Conservation (phyloP, 2,113 vertebrate genomes). For the Smithornis capensis region DNA sequence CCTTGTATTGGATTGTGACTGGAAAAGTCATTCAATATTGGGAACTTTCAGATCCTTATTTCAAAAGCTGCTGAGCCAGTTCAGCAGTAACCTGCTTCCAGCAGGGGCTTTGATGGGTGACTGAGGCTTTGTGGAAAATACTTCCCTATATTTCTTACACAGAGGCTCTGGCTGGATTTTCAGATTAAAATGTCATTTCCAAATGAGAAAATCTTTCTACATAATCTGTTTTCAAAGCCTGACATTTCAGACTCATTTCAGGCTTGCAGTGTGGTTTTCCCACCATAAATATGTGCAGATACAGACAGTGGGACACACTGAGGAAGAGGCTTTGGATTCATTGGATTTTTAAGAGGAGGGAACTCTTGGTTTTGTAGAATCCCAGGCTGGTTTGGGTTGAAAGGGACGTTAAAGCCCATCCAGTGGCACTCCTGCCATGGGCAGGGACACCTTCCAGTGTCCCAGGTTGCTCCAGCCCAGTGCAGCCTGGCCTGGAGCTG, state of each 20-base stretch:
- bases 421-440: neutral
- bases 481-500: neutral
- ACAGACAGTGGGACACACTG: neutral
- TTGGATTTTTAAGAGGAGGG: neutral
- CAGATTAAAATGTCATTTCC: neutral
- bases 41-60: neutral
- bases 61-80: neutral
- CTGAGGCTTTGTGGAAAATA: neutral
- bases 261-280: neutral
- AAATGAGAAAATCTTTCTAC: neutral
- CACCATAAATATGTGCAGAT: neutral
- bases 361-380: neutral
- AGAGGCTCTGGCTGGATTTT: neutral
- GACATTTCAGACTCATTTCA: neutral
- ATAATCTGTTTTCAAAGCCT: neutral
- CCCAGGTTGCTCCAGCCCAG: neutral
- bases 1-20: neutral
- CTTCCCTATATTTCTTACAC: neutral
- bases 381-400: neutral
- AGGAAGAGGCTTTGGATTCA: neutral
- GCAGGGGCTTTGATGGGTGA: neutral
- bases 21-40: neutral
- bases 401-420: neutral
- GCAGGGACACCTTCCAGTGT: neutral
- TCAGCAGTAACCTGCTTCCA: neutral